These are phyloP conservation scores for Archilochus colubris DNA, from an alignment of 2,113 vertebrate species.

Conservation along the genomic window DNA sequence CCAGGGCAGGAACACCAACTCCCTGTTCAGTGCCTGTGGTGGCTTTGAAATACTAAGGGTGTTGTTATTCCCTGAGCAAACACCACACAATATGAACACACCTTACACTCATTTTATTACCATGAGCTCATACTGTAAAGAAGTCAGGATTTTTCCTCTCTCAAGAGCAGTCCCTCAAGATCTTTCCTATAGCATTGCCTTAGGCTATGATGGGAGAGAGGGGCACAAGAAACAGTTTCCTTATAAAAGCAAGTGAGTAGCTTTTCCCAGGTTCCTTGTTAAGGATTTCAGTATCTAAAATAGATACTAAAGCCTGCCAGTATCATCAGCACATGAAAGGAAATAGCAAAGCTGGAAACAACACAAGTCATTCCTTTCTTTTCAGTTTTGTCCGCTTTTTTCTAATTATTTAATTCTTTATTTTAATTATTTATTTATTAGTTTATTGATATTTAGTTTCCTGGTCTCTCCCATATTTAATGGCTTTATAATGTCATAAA, in stretches of 20 bases:
- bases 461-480: neutral
- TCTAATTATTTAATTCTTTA: no score
- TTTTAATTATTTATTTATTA: no score
- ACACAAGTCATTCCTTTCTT: neutral
- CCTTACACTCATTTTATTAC: neutral
- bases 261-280: conserved; percentile 32
- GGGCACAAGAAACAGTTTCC: neutral
- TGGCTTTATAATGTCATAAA: neutral
- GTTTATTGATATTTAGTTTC: neutral
- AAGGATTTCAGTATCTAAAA: neutral
- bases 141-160: neutral
- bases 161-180: neutral
- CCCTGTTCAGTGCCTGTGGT: fast-evolving
- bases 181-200: neutral
- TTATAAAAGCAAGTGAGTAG: neutral
- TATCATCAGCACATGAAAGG: neutral
- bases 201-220: neutral
- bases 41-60: neutral
- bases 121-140: neutral
- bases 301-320: conserved; percentile 6
- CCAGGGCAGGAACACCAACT: neutral
- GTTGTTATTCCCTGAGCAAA: neutral
- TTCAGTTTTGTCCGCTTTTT: neutral
- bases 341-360: neutral
- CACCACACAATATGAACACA: neutral